Conservation (phyloP, 2,888 invertebrate species). For the Epistrophella euchroma region DNA sequence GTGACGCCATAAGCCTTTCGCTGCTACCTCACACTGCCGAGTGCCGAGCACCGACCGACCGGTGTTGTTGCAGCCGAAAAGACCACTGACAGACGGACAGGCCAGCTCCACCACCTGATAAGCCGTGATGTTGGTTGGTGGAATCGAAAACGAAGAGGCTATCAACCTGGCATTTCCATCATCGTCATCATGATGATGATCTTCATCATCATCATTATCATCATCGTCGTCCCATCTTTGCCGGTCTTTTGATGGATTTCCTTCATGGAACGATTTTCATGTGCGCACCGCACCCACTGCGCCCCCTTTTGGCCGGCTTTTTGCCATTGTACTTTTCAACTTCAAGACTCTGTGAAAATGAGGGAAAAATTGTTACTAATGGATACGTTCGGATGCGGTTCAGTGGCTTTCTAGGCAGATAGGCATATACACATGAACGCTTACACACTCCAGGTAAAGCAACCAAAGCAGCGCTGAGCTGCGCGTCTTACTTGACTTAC, state of each 20-base stretch:
- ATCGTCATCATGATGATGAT: constrained; percentile 26
- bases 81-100: constrained; percentile 33
- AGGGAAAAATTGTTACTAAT: constrained; percentile 76
- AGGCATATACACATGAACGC: constrained; percentile 51
- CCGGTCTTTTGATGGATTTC: constrained; percentile 73
- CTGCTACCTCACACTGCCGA: not conserved
- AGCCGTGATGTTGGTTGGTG: constrained; percentile 23
- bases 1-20: constrained; percentile 40
- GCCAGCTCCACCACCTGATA: constrained; percentile 32
- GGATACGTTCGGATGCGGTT: constrained; percentile 76
- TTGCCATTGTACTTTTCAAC: constrained; percentile 34
- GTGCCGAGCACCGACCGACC: not conserved
- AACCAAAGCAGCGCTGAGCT: constrained; percentile 3
- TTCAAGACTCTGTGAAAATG: constrained; percentile 69
- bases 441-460: constrained; percentile 37
- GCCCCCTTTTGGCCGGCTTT: constrained; percentile 24
- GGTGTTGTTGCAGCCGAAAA: constrained; percentile 11
- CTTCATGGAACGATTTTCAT: constrained; percentile 72
- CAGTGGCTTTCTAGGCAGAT: constrained; percentile 75
- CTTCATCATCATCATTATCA: constrained; percentile 42
- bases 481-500: constrained; percentile 74
- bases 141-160: constrained; percentile 35
- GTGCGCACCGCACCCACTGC: constrained; percentile 37
- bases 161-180: constrained; percentile 59
- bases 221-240: constrained; percentile 43